Percentiles rank a stretch among this genome's conserved stretches.
Evolutionary conservation across 2,113 vertebrate species (phyloP).

Genomic region (Synodontis membranacea): DNA sequence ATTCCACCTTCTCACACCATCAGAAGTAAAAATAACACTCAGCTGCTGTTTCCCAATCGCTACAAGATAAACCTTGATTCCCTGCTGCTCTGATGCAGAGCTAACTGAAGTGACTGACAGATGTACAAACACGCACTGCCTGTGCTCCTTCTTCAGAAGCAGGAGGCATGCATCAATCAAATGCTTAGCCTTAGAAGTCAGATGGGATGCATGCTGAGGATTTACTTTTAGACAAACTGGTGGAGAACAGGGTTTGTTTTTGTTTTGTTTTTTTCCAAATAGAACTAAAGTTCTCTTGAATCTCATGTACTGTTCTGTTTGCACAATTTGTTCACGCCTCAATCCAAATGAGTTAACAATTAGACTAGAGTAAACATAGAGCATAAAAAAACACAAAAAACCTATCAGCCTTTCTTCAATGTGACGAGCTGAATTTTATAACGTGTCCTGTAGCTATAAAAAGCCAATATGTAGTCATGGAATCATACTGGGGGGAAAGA

Average conservation of each 20-base stretch:
- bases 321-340: not conserved
- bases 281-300: not conserved
- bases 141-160: not conserved
- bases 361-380: not conserved
- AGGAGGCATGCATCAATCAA: constrained; percentile 33
- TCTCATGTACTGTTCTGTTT: not conserved
- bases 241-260: not conserved
- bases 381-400: not conserved
- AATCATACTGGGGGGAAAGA: not conserved
- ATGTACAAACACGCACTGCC: constrained; percentile 35
- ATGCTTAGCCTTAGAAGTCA: not conserved
- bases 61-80: constrained; percentile 48
- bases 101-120: constrained; percentile 42
- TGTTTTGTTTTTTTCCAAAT: not conserved
- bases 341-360: not conserved
- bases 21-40: constrained; percentile 44
- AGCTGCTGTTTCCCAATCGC: constrained; percentile 39
- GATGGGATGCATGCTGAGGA: not conserved
- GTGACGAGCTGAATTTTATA: not conserved
- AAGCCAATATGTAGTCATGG: not conserved
- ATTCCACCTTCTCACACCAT: constrained; percentile 32
- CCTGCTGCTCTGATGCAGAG: constrained; percentile 39
- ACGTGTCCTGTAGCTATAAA: not conserved
- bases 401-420: not conserved
- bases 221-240: not conserved